phyloP scores from a whole-genome alignment of 2,888 invertebrate species.

The Drosophila robusta region DNA sequence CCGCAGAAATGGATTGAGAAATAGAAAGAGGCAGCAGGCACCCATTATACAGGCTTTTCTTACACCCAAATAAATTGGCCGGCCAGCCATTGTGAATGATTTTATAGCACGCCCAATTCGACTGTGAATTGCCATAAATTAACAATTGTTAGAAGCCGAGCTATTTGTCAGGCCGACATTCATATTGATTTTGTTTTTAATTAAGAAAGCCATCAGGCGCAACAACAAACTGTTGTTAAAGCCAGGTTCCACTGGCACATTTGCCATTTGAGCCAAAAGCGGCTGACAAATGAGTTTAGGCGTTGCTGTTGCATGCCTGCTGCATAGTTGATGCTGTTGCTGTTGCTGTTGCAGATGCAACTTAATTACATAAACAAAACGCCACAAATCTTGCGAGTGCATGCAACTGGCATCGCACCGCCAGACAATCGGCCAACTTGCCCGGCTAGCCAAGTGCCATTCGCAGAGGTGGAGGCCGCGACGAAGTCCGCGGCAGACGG shows the following conservation, averaged over 20 bases:
- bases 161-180: constrained; percentile 45
- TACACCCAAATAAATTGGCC: neutral
- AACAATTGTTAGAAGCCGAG: constrained; percentile 14
- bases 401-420: constrained; percentile 41
- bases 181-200: constrained; percentile 78
- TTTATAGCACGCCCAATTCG: neutral
- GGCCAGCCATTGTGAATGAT: neutral
- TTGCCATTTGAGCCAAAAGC: constrained; percentile 44
- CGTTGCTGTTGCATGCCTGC: constrained; percentile 46
- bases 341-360: constrained; percentile 62
- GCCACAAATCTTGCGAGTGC: constrained; percentile 58
- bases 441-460: constrained; percentile 39
- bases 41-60: too few species aligned
- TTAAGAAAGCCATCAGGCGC: constrained; percentile 80
- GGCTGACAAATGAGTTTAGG: constrained; percentile 63
- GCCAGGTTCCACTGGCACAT: constrained; percentile 46
- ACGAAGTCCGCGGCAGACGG: constrained; percentile 47
- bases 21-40: neutral
- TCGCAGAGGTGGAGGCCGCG: constrained; percentile 18
- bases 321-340: constrained; percentile 8
- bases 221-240: constrained; percentile 12
- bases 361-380: constrained; percentile 77
- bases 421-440: constrained; percentile 76
- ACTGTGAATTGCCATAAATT: constrained; percentile 13
- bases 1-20: neutral